Evolutionary conservation across 2,888 invertebrate genomes (phyloP).

Genomic region (Ophion slaviceki): DNA sequence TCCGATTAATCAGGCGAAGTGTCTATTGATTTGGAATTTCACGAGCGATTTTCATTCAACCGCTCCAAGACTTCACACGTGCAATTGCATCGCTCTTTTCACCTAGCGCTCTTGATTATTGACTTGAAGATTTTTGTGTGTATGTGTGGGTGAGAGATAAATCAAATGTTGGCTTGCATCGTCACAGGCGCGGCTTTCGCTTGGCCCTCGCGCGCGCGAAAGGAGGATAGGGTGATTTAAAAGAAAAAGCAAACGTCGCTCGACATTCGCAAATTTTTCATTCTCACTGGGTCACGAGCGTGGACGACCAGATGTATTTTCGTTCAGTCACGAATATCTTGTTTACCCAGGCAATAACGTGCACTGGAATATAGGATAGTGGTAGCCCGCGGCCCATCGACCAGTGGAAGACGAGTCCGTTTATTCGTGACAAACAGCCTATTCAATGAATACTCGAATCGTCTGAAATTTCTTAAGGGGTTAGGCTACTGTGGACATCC

Average conservation of each 20-base stretch:
- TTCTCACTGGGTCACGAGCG: background rate
- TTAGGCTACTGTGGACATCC: too few species aligned
- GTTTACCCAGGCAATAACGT: constrained; percentile 22
- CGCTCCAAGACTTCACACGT: background rate
- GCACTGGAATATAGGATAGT: constrained; percentile 8
- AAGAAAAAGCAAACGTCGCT: constrained; percentile 25
- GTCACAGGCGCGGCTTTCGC: constrained; percentile 35
- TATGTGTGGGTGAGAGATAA: background rate
- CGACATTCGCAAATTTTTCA: constrained; percentile 3
- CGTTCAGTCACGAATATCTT: constrained; percentile 8
- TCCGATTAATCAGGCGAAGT: background rate
- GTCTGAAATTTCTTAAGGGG: background rate
- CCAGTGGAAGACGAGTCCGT: background rate
- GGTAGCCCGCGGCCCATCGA: background rate
- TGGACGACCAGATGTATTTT: background rate
- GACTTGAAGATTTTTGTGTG: background rate
- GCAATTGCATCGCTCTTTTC: background rate
- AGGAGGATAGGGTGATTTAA: background rate
- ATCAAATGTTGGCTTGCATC: constrained; percentile 45
- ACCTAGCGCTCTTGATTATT: background rate
- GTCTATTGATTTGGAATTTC: background rate
- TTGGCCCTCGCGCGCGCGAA: constrained; percentile 29
- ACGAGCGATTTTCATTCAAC: too few species aligned
- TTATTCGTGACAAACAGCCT: background rate
- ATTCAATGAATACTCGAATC: background rate